A percentile compares a stretch with the other conserved stretches of the same genome.
phyloP scores from a whole-genome alignment of 1,140 invertebrate species.

The Mycetomoellerius zeteki region DNA sequence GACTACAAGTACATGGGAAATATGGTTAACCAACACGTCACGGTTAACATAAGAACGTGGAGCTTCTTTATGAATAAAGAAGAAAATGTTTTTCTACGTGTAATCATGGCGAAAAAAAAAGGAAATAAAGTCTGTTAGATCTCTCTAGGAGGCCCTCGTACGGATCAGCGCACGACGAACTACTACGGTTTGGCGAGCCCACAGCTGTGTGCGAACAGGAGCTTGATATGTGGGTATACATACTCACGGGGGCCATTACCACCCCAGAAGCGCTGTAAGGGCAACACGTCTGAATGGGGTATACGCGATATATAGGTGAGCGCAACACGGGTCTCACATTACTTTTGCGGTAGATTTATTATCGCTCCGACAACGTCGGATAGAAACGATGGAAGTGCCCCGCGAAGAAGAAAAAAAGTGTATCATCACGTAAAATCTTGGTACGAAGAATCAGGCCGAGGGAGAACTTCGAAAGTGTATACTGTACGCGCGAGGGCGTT shows the following conservation, averaged over 20 bases:
- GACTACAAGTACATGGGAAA: slow-evolving; percentile 61
- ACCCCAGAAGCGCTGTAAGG: slow-evolving; percentile 75
- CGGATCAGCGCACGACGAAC: slow-evolving; percentile 54
- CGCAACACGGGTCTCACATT: slow-evolving; percentile 81
- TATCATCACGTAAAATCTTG: slow-evolving; percentile 57
- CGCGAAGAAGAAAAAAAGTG: slow-evolving; percentile 41
- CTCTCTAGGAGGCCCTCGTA: slow-evolving; percentile 24
- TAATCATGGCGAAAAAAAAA: background rate
- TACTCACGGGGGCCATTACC: slow-evolving; percentile 80
- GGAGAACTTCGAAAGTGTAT: slow-evolving; percentile 46
- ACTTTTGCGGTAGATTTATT: slow-evolving; percentile 82
- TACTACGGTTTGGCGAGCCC: slow-evolving; percentile 8
- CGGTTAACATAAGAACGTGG: slow-evolving; percentile 76
- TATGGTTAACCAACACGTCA: slow-evolving; percentile 41
- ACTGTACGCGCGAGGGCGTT: background rate
- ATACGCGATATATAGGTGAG: slow-evolving; percentile 70
- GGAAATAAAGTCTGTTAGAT: background rate
- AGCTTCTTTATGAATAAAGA: slow-evolving; percentile 68
- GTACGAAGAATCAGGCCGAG: slow-evolving; percentile 37
- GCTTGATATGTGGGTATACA: slow-evolving; percentile 80
- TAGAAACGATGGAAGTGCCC: slow-evolving; percentile 48
- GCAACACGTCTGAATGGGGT: slow-evolving; percentile 79
- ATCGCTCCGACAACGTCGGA: slow-evolving; percentile 62
- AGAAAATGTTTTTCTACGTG: background rate
- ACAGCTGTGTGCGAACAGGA: slow-evolving; percentile 55